A percentile compares a stretch with the other conserved stretches of the same genome.
These are phyloP conservation scores for Isichthys henryi DNA, from an alignment of 2,113 vertebrate species.

Conservation along the genomic window DNA sequence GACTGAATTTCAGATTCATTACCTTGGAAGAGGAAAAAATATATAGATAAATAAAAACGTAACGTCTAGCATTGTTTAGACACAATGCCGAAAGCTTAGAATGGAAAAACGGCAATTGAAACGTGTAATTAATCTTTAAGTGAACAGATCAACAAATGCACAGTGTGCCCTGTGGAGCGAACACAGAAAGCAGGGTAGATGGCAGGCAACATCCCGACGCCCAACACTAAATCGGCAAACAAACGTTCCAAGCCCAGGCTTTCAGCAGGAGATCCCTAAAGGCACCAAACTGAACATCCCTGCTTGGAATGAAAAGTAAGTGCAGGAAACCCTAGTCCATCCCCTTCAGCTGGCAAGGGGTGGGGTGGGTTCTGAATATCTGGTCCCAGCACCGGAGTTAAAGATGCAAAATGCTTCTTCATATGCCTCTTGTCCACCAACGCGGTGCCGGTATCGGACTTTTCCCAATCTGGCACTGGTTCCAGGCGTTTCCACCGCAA, in stretches of 20 bases:
- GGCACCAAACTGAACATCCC: background rate
- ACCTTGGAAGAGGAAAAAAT: background rate
- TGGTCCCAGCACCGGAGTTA: background rate
- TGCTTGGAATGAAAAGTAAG: background rate
- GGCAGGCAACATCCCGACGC: background rate
- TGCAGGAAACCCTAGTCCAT: background rate
- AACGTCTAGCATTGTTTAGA: background rate
- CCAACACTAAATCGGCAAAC: background rate
- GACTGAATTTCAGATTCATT: background rate
- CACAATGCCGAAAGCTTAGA: background rate
- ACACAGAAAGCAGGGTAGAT: background rate
- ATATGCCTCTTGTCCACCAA: too few species aligned
- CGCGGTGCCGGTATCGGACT: too few species aligned
- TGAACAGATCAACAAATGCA: background rate
- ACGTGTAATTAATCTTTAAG: conserved; percentile 6
- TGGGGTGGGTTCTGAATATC: background rate
- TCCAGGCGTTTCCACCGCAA: too few species aligned
- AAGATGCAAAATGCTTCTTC: background rate
- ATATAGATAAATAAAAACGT: background rate
- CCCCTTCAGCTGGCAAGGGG: background rate
- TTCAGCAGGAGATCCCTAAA: too few species aligned
- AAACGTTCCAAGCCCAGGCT: background rate
- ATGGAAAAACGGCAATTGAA: background rate
- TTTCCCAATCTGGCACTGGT: too few species aligned
- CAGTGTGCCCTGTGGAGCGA: background rate